phyloP scores from a whole-genome alignment of 2,888 invertebrate genomes.

The Amblyjoppa proteus region DNA sequence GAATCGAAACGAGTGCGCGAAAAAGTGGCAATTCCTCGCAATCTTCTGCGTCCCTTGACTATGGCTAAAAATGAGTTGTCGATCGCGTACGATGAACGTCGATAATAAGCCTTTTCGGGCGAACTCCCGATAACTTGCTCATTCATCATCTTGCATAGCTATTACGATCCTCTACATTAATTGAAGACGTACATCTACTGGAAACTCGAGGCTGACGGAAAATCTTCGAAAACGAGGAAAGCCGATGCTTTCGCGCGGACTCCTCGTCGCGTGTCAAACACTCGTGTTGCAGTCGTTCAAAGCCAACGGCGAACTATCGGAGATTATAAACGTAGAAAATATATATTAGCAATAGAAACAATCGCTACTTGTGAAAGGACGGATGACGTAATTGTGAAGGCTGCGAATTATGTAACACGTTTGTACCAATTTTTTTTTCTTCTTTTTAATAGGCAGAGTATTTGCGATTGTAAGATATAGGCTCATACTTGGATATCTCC shows the following conservation, averaged over 20 bases:
- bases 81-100: constrained; percentile 5
- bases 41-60: background rate
- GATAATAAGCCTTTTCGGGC: background rate
- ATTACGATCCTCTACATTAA: constrained; percentile 26
- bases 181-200: background rate
- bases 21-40: background rate
- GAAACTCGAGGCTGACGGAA: constrained; percentile 31
- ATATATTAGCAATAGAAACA: constrained; percentile 9
- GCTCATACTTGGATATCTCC: constrained; percentile 48
- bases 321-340: constrained; percentile 29
- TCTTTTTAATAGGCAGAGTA: constrained; percentile 18
- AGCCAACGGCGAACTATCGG: constrained; percentile 20
- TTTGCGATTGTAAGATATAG: constrained; percentile 64
- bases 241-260: background rate
- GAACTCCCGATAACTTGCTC: constrained; percentile 22
- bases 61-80: background rate
- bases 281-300: constrained; percentile 30
- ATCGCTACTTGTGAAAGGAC: constrained; percentile 3
- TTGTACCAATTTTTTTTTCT: background rate
- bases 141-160: constrained; percentile 29
- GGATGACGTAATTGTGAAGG: background rate
- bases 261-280: background rate
- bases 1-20: constrained; percentile 11
- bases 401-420: constrained; percentile 18
- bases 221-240: constrained; percentile 24